Base-by-base conservation (phyloP, 2,888 invertebrate genomes). In the Zhuqinia jingwanae region DNA sequence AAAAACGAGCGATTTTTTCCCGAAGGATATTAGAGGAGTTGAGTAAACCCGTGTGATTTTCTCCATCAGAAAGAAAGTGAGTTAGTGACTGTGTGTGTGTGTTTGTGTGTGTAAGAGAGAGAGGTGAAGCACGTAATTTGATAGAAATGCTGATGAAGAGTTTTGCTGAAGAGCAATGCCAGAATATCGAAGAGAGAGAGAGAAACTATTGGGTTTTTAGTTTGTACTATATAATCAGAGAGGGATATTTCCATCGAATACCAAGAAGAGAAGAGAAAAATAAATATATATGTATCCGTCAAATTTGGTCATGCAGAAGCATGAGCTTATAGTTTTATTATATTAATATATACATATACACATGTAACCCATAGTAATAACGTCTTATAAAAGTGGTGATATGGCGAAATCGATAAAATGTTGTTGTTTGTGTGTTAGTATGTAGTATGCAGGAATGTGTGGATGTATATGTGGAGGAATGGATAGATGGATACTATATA, bases 81-180 rank as follows among this genome's bases (percentile, higher is more conserved):
- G n/a, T n/a, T n/a, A n/a, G n/a, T n/a, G n/a, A n/a, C n/a, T n/a
- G n/a, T n/a, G n/a, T n/a, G 68, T 30, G 30, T 47, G 30, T 17
- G 30, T 36, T 36, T n/a, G 42, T 25, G 56, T 42, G 22, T 63
- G 50, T 79, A 58, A 27, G 53, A 81, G 25, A 56, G 70, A 47
- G 53, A 81, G 22, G 70, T 45, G 53, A 70, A 58, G 70, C 45
- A 58, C 70, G 81, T 81, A 70, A 70, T 81, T 73, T 81, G 56
- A 45, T 58, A 58, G 70, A 81, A 50, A 30, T 50, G 56, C 50
- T 75, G 53, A 75, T 53, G 68, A 68, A 53, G 65, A 80, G 68
- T 65, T 56, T 36, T 36, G 36, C 50, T 75, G 53, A 75, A 75
- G 53, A 77, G 58, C 22, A 20, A 42, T 36, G 25, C 22, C 36